These are phyloP conservation scores for Leucoraja ocellata DNA, from an alignment of 2,797 vertebrate species.

Conservation along the genomic window DNA sequence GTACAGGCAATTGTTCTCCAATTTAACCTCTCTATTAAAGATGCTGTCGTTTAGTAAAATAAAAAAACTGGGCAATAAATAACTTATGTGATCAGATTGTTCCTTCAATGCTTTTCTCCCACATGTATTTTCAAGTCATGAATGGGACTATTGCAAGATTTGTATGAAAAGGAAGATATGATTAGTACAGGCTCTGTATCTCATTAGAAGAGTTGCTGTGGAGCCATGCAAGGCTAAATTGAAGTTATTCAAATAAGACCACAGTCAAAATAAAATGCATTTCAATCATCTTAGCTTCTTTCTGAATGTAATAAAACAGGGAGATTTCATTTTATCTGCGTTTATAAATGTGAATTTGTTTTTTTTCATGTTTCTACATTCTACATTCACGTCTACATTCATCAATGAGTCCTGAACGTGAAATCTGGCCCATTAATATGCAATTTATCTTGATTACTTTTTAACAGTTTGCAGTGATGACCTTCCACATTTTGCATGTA, in stretches of 20 bases:
- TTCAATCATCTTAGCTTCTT: not conserved
- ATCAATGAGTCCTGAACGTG: not conserved
- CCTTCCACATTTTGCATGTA: not conserved
- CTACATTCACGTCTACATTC: too few relatives aligned
- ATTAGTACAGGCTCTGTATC: not conserved
- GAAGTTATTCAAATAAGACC: not conserved
- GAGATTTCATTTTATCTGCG: not conserved
- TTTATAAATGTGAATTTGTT: not conserved
- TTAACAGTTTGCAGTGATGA: not conserved
- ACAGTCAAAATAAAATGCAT: not conserved
- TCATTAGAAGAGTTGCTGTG: too few relatives aligned
- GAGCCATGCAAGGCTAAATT: not conserved
- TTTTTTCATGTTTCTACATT: not conserved
- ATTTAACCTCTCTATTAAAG: constrained; percentile 26
- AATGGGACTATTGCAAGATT: not conserved
- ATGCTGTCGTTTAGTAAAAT: not conserved
- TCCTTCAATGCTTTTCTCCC: not conserved
- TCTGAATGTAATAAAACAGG: not conserved
- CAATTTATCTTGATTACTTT: not conserved
- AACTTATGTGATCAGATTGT: not conserved
- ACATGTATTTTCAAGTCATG: not conserved
- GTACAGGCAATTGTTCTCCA: constrained; percentile 8
- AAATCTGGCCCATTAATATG: not conserved
- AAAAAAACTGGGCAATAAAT: constrained; percentile 4
- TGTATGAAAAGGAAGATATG: not conserved